Evolutionary conservation across 2,113 vertebrate genomes (phyloP), one percentile per base, ranked within the genome.

Genomic region (Saguinus midas): DNA sequence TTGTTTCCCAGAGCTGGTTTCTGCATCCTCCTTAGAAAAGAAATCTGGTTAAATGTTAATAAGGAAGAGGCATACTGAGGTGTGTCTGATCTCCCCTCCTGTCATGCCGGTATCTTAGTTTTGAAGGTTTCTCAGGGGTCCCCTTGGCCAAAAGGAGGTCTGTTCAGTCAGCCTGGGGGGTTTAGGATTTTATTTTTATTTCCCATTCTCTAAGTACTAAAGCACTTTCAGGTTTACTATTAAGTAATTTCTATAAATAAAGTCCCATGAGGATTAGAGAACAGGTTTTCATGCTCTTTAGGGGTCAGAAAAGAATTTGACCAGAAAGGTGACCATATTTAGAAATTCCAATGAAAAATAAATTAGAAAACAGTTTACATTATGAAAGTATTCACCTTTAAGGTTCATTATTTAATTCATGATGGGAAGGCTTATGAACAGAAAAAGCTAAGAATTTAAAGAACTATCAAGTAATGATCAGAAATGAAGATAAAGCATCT

Each of bases 331-430:
- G 11, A 50, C 7, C 32, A 50, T 61, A 43, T 57, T 90, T 80
- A 75, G 82, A 76, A 95, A 95, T 61, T 86, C 29, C 48, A 82
- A 58, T n/a, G 48, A 86, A 92, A 92, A 93, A 86, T 48, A 79
- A 84, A 90, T 81, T 73, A 87, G 66, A 40, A 95, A 61, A 48
- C 8, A 14, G 95, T 90, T 83, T 52, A 89, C 50, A 72, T 50
- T 91, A 85, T 80, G 45, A 61, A n/a, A 43, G 45, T 79, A 61
- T 66, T 89, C 64, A 73, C 45, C 29, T 78, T 48, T 13, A 66
- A 92, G 17, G n/a, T 61, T 84, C 13, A 50, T 87, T 48, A 82
- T 79, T 85, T 73, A 89, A 73, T 45, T 86, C 5, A 82, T n/a
- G 17, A 79, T 8, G 57, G 23, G 18, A 68, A 92, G 32, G 57